Evolutionary conservation across 2,888 invertebrate species (phyloP).

Genomic region (Yponomeuta evonymella): DNA sequence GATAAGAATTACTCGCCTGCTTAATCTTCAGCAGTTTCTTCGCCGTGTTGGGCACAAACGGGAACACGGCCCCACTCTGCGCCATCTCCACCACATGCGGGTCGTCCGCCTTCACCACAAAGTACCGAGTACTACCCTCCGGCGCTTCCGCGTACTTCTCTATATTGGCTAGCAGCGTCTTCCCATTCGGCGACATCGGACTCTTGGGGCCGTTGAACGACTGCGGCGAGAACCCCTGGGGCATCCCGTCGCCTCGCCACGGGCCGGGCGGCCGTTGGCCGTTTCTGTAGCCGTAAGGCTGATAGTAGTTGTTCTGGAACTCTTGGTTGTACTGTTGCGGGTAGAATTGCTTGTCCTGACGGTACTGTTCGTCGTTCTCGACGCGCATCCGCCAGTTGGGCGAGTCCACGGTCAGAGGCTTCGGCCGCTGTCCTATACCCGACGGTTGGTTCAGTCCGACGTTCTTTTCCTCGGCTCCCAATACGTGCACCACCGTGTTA

Average conservation of each 20-base stretch:
- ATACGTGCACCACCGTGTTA: slow-evolving; percentile 78
- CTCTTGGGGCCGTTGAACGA: slow-evolving; percentile 44
- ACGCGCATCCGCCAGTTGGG: slow-evolving; percentile 58
- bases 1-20: slow-evolving; percentile 57
- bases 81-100: slow-evolving; percentile 74
- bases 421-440: slow-evolving; percentile 85
- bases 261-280: slow-evolving; percentile 34
- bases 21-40: slow-evolving; percentile 76
- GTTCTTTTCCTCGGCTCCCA: slow-evolving; percentile 83
- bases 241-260: slow-evolving; percentile 36
- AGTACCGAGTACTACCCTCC: slow-evolving; percentile 56
- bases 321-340: slow-evolving; percentile 24
- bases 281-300: slow-evolving; percentile 38
- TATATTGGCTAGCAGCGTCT: slow-evolving; percentile 53
- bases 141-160: slow-evolving; percentile 50
- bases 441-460: slow-evolving; percentile 81
- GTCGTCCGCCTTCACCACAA: slow-evolving; percentile 78
- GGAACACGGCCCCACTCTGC: slow-evolving; percentile 71
- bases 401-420: slow-evolving; percentile 78
- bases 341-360: slow-evolving; percentile 42
- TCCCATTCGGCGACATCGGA: slow-evolving; percentile 56
- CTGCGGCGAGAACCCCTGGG: slow-evolving; percentile 46
- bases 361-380: slow-evolving; percentile 42
- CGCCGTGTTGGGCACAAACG: slow-evolving; percentile 77
- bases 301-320: slow-evolving; percentile 12